Conservation (phyloP, 1,140 invertebrate genomes). For the Paracyclopina nana region DNA sequence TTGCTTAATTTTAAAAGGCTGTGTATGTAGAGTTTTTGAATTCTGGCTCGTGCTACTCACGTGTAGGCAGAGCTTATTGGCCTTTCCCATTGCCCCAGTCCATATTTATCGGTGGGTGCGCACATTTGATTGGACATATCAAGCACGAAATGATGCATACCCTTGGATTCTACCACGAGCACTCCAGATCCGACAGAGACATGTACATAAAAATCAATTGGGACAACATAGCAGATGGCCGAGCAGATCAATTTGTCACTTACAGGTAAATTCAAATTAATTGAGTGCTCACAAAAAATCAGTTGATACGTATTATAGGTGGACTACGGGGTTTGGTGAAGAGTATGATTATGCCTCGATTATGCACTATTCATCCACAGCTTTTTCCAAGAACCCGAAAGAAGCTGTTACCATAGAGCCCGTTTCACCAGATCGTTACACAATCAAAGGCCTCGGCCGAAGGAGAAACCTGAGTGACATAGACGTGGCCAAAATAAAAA, state of each 20-base stretch:
- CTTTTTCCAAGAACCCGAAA: slow-evolving; percentile 6
- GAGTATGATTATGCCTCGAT: slow-evolving; percentile 16
- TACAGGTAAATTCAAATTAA: neutral
- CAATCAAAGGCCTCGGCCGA: neutral
- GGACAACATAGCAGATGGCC: slow-evolving; percentile 24
- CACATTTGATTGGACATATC: slow-evolving; percentile 17
- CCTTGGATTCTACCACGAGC: slow-evolving; percentile 29
- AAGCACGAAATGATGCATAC: slow-evolving; percentile 28
- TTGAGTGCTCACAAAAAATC: neutral
- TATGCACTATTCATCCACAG: slow-evolving; percentile 15
- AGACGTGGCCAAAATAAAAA: slow-evolving; percentile 8
- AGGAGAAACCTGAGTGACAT: neutral
- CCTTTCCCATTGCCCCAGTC: neutral
- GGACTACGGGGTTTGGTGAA: slow-evolving; percentile 14
- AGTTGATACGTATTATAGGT: neutral
- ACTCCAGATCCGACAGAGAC: slow-evolving; percentile 28
- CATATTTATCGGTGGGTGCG: slow-evolving; percentile 8
- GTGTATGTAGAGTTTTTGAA: slow-evolving; percentile 1
- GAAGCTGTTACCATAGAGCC: neutral
- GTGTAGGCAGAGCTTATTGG: neutral
- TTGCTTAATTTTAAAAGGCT: neutral
- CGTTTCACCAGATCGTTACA: neutral
- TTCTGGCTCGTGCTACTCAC: neutral
- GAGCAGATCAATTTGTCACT: neutral
- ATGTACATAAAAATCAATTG: slow-evolving; percentile 25